Evolutionary conservation across 2,113 vertebrate genomes (phyloP), one percentile per base, ranked within the genome.

Genomic region (Chauna torquata): DNA sequence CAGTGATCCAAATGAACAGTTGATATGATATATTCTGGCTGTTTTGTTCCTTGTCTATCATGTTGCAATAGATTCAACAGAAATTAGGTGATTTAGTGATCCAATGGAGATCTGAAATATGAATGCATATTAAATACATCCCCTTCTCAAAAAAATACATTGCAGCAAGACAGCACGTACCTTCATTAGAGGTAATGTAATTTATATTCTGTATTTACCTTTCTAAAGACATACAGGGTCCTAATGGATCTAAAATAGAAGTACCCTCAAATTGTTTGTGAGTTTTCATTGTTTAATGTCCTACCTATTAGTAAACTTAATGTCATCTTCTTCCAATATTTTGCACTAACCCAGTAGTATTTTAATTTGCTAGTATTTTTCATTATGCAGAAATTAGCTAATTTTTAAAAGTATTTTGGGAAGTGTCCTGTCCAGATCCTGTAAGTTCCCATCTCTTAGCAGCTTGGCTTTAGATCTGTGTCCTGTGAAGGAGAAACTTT

Each of bases 291-390:
- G 9, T 82, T 86, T 93, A 34, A 71, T 87, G 15, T 68, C 38
- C 93, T 95, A 23, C 3, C 11, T 87, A 14, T 81, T 82, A 25
- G n/a, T 86, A 23, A 18, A 8, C 42, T 94, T 74, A 61, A 75
- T 45, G 28, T 88, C 59, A 9, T 32, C 55, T 88, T 70, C 13
- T 79, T 75, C 96, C 81, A 91, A 8, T 30, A 55, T 95, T 92
- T 95, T 95, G 8, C 32, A 86, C 58, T 54, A 88, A 57, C 16
- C 6, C 32, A n/a, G 9, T 79, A 65, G 54, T 91, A 84, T 88
- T 96, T 68, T 47, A 79, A 80, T 86, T 95, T 65, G 23, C 25
- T 86, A n/a, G 40, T 49, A 64, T 90, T 80, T 88, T 94, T 89
- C 22, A 15, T 94, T 81, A 44, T 58, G 28, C 28, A 34, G 25